Conservation (phyloP, 2,797 vertebrate genomes). For the Trematomus bernacchii region DNA sequence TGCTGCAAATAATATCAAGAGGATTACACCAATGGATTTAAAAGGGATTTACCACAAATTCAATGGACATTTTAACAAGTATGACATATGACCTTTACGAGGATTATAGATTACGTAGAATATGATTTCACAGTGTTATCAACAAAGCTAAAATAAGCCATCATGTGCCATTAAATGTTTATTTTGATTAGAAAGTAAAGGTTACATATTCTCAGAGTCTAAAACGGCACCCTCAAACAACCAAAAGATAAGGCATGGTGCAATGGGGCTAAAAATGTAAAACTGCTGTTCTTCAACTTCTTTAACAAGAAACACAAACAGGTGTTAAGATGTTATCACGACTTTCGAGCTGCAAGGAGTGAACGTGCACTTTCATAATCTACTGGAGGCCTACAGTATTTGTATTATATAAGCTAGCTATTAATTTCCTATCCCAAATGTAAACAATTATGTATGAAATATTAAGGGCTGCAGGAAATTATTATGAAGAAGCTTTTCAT, state of each 20-base stretch:
- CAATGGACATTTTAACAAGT: neutral
- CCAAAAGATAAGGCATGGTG: neutral
- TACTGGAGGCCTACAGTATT: too few relatives aligned
- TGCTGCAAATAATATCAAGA: conserved; percentile 26
- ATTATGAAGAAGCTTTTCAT: too few relatives aligned
- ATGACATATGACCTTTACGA: neutral
- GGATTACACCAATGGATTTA: conserved; percentile 1
- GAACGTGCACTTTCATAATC: neutral
- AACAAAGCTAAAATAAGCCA: neutral
- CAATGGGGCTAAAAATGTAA: neutral
- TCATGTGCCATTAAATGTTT: neutral
- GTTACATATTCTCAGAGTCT: too few relatives aligned
- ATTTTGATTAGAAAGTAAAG: neutral
- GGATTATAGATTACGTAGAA: conserved; percentile 4
- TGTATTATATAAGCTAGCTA: neutral
- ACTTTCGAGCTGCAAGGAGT: neutral
- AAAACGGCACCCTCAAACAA: neutral
- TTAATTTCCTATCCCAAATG: neutral
- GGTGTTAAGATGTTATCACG: too few relatives aligned
- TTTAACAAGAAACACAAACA: neutral
- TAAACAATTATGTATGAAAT: neutral
- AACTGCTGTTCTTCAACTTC: too few relatives aligned
- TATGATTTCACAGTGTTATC: neutral
- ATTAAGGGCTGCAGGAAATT: too few relatives aligned
- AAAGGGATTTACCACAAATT: neutral